Base-by-base conservation (phyloP, 2,888 invertebrate genomes). In the Hemaris fuciformis region DNA sequence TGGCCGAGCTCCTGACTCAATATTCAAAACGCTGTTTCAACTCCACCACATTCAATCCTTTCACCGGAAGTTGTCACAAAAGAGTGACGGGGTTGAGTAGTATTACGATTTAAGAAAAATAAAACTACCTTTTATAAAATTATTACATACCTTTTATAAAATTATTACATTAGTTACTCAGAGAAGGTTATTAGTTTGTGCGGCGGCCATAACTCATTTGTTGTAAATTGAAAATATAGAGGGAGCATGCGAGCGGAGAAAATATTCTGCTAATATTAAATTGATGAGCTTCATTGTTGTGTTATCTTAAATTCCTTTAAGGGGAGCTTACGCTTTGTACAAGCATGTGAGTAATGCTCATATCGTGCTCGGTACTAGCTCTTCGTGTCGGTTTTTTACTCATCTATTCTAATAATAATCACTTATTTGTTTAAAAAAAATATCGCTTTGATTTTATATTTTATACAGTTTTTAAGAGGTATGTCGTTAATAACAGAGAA, bases 191-290 rank as follows among this genome's bases (percentile, higher is more conserved):
- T 48, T 27, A 48, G 25, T 48, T 48, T 48, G 48, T 48, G 25
- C 8, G 20, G 7, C 18, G 5, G 25, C 48, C 25, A 25, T 48
- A 48, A 48, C 48, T 48, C 48, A 48, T 48, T 48, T 48, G 25
- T 48, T 48, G 25, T 27, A 48, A 48, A 48, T 48, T 48, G 48
- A 48, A 53, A 53, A 53, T 53, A 53, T 53, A 18, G 53, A 53
- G 53, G n/a, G 46, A 27, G 27, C 31, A 18, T 53, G 18, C 53
- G 53, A 53, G 53, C 18, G 18, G 38, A 8, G 18, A 27, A 31
- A 31, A 53, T 53, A 31, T 53, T 27, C 4, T 53, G 22, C 15
- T 31, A 27, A 53, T 53, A 53, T 31, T 53, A 48, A 48, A 48
- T 18, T 46, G 46, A 46, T 48, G 27, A 48, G 31, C 27, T 53